Evolutionary conservation across 2,888 invertebrate species (phyloP), one percentile per base, ranked within the genome.

Genomic region (Galerucella calmariensis): DNA sequence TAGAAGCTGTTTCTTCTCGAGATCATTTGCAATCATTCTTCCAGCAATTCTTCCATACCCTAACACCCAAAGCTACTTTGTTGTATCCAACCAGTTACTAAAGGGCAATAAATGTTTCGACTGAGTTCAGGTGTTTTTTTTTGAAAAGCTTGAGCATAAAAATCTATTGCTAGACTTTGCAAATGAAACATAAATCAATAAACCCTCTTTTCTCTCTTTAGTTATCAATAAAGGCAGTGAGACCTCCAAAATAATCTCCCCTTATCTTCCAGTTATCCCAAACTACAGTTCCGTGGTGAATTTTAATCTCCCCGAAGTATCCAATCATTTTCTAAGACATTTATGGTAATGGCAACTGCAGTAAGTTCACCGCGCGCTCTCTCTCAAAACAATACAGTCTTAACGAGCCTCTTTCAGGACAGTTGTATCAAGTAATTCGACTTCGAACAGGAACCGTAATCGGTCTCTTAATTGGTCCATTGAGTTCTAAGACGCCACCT

Each of bases 381-480:
- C 80, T 79, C 74, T 73, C 79, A 79, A 80, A 84, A 85, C 85
- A 85, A 85, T 85, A 80, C 82, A 81, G 78, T 83, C 84, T 85
- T 85, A 85, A 85, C 84, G 85, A 85, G 85, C 82, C 81, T 79
- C 83, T 82, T 82, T 82, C 81, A 80, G 83, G 83, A 82, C 84
- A 83, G 84, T 84, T 84, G 84, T 84, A 84, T 85, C 84, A 82
- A 85, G 85, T 81, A 85, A 85, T 85, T 85, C 85, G 84, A 80
- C 80, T 79, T 77, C 77, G 80, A 81, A 79, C 81, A 80, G 80
- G n/a, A 79, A 78, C 81, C 81, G 83, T 83, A 83, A 84, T 84
- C 85, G 84, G 80, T 79, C 83, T 79, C 80, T 85, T 86, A 86
- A 86, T 86, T 86, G 86, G 84, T 83, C 85, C 85, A 85, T 85